These are phyloP conservation scores for Idaea biselata DNA, from an alignment of 2,888 invertebrate species.

Conservation along the genomic window DNA sequence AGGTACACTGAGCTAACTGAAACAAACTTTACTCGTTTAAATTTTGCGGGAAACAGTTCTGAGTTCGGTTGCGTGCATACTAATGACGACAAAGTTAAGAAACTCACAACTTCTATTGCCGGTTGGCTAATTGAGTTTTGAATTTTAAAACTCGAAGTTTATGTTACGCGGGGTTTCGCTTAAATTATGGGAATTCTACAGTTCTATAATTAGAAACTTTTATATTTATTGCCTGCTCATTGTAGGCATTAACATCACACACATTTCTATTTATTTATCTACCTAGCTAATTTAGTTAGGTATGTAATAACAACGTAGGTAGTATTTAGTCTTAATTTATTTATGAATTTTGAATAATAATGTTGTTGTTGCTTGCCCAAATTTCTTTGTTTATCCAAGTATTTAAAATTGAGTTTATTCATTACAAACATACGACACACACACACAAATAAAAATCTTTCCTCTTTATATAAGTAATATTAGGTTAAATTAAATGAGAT, in stretches of 20 bases:
- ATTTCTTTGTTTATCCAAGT: too few species aligned
- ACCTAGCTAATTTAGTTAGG: not conserved
- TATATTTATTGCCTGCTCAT: not conserved
- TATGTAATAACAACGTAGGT: not conserved
- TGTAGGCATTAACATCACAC: not conserved
- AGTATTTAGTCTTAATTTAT: not conserved
- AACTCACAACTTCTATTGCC: constrained; percentile 57
- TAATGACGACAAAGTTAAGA: constrained; percentile 59
- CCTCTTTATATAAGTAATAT: too few species aligned
- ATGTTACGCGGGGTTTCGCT: constrained; percentile 14
- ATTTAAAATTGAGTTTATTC: too few species aligned
- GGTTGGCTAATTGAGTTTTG: constrained; percentile 57
- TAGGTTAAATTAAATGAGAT: too few species aligned
- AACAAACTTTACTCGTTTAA: constrained; percentile 80
- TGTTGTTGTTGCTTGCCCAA: not conserved
- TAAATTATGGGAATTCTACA: constrained; percentile 9
- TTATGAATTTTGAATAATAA: not conserved
- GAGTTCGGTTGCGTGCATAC: constrained; percentile 63
- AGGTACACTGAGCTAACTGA: constrained; percentile 58
- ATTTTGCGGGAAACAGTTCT: constrained; percentile 68
- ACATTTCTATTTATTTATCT: not conserved
- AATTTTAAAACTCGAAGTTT: constrained; percentile 38
- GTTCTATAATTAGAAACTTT: constrained; percentile 9
- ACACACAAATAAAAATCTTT: too few species aligned
- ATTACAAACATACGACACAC: too few species aligned